Evolutionary conservation across 2,888 invertebrate species (phyloP).

Genomic region (Baccha elongata): DNA sequence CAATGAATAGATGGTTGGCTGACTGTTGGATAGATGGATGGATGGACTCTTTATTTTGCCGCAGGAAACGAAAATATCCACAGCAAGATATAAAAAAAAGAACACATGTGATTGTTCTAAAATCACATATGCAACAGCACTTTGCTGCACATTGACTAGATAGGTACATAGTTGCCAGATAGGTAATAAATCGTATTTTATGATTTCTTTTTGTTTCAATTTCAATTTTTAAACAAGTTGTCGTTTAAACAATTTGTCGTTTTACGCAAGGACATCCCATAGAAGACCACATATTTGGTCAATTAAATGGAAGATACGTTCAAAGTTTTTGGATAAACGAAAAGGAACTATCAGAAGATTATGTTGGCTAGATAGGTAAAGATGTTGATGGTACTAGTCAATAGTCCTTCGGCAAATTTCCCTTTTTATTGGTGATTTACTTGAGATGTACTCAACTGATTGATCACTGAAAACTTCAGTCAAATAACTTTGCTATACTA

Average conservation of each 20-base stretch:
- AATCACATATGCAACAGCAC: constrained; percentile 41
- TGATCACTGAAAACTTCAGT: too few relatives aligned
- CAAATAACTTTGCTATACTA: too few relatives aligned
- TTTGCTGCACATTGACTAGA: neutral
- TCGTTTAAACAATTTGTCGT: neutral
- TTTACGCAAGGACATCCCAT: too few relatives aligned
- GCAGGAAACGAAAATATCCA: constrained; percentile 61
- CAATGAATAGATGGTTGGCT: constrained; percentile 46
- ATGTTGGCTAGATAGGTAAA: too few relatives aligned
- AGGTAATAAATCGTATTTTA: neutral
- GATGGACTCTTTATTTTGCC: constrained; percentile 60
- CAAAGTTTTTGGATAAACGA: too few relatives aligned
- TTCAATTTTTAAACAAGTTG: neutral
- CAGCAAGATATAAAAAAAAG: constrained; percentile 2
- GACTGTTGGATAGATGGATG: constrained; percentile 56
- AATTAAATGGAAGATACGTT: too few relatives aligned
- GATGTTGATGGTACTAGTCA: too few relatives aligned
- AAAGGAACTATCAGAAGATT: too few relatives aligned
- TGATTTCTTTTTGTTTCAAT: neutral
- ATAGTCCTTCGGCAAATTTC: too few relatives aligned
- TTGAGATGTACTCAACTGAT: too few relatives aligned
- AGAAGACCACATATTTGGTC: too few relatives aligned
- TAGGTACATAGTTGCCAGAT: constrained; percentile 16
- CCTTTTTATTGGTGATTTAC: too few relatives aligned
- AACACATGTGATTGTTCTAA: constrained; percentile 60